Base-by-base conservation (phyloP, 1,140 invertebrate species). In the Polyergus mexicanus region DNA sequence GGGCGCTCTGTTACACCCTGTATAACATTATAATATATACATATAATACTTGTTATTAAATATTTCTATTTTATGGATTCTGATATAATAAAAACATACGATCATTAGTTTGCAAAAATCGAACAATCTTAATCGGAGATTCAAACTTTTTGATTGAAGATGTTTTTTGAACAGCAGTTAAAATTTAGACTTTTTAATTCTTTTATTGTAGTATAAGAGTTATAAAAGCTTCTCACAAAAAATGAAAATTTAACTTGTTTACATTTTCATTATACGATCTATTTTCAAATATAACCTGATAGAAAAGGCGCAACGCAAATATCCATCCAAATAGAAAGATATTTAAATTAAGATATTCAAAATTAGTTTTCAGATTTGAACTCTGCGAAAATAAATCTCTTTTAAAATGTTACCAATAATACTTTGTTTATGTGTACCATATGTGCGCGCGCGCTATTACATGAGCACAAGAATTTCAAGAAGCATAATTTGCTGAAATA, bases 401-500 rank as follows among this genome's bases (percentile, higher is more conserved):
- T 51, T 80, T 71, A 44, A 44, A 81, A 71, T 19, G 16, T 80
- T 38, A 2, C 6, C 16, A 8, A 68, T 68, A 54, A 78, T 54
- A 35, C 19, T 19, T 71, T 7, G 11, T 72, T 1, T 28, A 28
- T 28, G 25, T 28, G 25, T 28, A n/a, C n/a, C n/a, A 28, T 28
- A 1, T 28, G 32, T 32, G 32, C 3, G 32, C 3, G 32, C 32
- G 32, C 32, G 32, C 10, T 58, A 71, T 71, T 58, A 38, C 54
- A 41, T 56, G n/a, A 32, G 22, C 16, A 4, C 1, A 10, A 6
- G 11, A 41, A 0, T 16, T 56, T 25, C 2, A n/a, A 4, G 13
- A 25, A 56, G 62, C 11, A 38, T 22, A 78, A 71, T 81, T 58
- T 38, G 66, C 51, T 71, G 38, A 60, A 51, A 51, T 35, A 71